Evolutionary conservation across 2,888 invertebrate species (phyloP).

Genomic region (Coenonympha arcania): DNA sequence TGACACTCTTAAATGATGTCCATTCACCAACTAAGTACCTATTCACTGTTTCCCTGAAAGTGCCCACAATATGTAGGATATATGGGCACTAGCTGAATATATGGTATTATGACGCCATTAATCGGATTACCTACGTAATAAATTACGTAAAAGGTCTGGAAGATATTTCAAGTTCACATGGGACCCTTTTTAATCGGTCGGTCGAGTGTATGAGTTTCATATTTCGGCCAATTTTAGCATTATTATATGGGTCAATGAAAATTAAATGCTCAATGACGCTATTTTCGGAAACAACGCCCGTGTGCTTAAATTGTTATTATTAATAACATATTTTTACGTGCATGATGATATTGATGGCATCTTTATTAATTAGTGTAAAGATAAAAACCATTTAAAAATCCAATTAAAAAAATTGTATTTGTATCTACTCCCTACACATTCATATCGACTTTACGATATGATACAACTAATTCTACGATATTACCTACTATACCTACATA

Average conservation of each 20-base stretch:
- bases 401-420: too few relatives aligned
- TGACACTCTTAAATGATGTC: too few relatives aligned
- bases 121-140: neutral
- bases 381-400: too few relatives aligned
- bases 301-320: too few relatives aligned
- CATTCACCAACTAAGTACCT: too few relatives aligned
- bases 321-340: too few relatives aligned
- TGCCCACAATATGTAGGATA: neutral
- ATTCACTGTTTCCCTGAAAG: neutral
- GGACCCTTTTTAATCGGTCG: slow-evolving; percentile 35
- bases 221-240: slow-evolving; percentile 40
- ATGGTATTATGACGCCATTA: neutral
- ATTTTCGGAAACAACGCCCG: slow-evolving; percentile 11
- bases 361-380: too few relatives aligned
- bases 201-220: slow-evolving; percentile 43
- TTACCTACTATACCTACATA: too few relatives aligned
- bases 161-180: slow-evolving; percentile 21
- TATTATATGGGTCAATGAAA: slow-evolving; percentile 43
- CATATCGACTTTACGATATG: too few relatives aligned
- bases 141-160: slow-evolving; percentile 4
- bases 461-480: too few relatives aligned
- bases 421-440: too few relatives aligned
- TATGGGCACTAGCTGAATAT: neutral
- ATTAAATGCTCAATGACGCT: slow-evolving; percentile 29
- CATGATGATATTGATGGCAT: too few relatives aligned